Evolutionary conservation across 2,113 vertebrate genomes (phyloP).

Genomic region (Chlamydotis undulata): DNA sequence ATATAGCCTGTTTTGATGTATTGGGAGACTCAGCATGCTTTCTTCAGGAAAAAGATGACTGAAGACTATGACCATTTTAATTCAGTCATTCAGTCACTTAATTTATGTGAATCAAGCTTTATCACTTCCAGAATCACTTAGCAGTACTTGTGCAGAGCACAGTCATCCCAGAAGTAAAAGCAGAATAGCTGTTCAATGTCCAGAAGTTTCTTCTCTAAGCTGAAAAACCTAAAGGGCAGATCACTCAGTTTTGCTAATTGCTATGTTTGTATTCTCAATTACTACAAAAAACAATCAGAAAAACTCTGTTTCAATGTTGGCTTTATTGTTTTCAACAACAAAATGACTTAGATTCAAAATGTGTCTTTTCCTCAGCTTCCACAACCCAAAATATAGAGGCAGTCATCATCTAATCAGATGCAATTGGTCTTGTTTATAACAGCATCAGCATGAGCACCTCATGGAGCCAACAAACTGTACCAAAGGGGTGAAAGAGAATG

Average conservation of each 20-base stretch:
- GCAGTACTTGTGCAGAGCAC: not conserved
- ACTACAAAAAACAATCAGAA: not conserved
- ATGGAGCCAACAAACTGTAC: slow-evolving; percentile 26
- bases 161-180: not conserved
- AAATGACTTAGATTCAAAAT: not conserved
- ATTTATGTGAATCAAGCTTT: not conserved
- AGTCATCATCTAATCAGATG: not conserved
- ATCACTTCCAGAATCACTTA: not conserved
- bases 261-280: not conserved
- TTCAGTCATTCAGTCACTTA: not conserved
- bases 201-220: not conserved
- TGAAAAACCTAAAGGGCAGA: not conserved
- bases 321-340: not conserved
- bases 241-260: not conserved
- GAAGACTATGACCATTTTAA: not conserved
- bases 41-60: not conserved
- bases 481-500: not conserved
- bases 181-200: not conserved
- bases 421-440: slow-evolving; percentile 36
- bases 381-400: not conserved
- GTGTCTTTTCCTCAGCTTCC: not conserved
- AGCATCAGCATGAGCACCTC: slow-evolving; percentile 18
- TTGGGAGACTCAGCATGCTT: not conserved
- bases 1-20: not conserved
- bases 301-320: not conserved